phyloP scores from a whole-genome alignment of 2,113 vertebrate genomes.

The Thermophis baileyi region DNA sequence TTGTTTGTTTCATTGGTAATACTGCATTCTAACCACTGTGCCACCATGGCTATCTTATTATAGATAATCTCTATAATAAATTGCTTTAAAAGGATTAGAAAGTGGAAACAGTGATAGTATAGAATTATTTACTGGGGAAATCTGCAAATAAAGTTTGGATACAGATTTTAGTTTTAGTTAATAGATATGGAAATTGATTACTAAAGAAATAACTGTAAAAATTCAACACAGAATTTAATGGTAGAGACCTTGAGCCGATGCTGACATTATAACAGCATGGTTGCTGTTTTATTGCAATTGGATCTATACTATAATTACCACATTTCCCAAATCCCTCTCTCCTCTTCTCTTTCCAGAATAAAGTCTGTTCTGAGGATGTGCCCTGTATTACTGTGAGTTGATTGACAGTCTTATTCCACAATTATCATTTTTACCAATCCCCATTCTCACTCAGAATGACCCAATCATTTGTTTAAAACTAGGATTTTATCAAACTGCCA shows the following conservation, averaged over 20 bases:
- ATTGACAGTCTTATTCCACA: not conserved
- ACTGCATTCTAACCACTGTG: not conserved
- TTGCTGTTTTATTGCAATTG: not conserved
- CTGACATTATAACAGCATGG: not conserved
- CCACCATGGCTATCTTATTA: not conserved
- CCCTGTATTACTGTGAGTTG: not conserved
- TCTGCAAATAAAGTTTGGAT: not conserved
- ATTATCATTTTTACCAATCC: not conserved
- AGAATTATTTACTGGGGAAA: not conserved
- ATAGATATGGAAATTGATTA: not conserved
- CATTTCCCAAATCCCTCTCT: not conserved
- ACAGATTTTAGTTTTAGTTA: not conserved
- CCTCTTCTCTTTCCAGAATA: not conserved
- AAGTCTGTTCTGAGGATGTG: not conserved
- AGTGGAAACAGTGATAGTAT: not conserved
- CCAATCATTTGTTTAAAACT: not conserved
- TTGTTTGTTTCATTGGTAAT: not conserved
- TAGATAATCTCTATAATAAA: not conserved
- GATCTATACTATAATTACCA: not conserved
- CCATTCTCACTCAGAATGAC: not conserved
- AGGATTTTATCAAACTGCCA: not conserved
- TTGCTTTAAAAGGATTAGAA: not conserved
- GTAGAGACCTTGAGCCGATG: not conserved
- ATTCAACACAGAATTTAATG: not conserved
- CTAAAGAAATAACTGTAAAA: not conserved